Conservation (phyloP, 1,140 invertebrate species). For the Pseudomyrmex pallidus region DNA sequence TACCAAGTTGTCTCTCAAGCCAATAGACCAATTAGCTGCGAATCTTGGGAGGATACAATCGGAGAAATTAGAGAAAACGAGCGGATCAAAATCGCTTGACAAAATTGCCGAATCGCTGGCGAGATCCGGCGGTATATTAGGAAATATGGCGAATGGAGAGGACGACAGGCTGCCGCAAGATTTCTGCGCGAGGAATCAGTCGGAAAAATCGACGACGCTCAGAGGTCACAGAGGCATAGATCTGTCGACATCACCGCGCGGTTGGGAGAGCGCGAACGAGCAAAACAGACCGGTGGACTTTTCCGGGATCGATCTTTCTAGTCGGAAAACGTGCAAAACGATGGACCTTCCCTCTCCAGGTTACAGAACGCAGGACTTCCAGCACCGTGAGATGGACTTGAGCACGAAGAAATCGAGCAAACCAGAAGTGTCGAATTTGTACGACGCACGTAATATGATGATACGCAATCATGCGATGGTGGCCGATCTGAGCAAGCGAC, state of each 20-base stretch:
- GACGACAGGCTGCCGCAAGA: slow-evolving; percentile 74
- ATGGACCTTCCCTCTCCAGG: slow-evolving; percentile 69
- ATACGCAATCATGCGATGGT: slow-evolving; percentile 82
- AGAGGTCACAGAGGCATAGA: slow-evolving; percentile 79
- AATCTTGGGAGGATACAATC: slow-evolving; percentile 81
- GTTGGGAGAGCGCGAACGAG: slow-evolving; percentile 78
- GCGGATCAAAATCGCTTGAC: slow-evolving; percentile 78
- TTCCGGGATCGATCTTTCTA: slow-evolving; percentile 83
- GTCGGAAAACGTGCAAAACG: slow-evolving; percentile 77
- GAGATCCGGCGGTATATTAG: slow-evolving; percentile 72
- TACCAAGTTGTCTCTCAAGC: slow-evolving; percentile 79
- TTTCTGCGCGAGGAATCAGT: slow-evolving; percentile 67
- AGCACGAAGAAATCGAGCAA: slow-evolving; percentile 80
- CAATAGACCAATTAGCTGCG: slow-evolving; percentile 82
- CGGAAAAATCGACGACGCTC: slow-evolving; percentile 65
- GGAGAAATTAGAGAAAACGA: slow-evolving; percentile 81
- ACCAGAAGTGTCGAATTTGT: slow-evolving; percentile 74
- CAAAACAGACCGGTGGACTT: slow-evolving; percentile 79
- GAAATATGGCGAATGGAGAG: slow-evolving; percentile 70
- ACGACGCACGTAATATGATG: slow-evolving; percentile 79
- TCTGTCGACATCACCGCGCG: slow-evolving; percentile 78
- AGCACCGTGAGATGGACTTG: slow-evolving; percentile 83
- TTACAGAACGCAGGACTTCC: slow-evolving; percentile 79
- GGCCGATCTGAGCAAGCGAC: slow-evolving; percentile 82
- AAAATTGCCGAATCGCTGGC: slow-evolving; percentile 83